Base-by-base conservation (phyloP, 2,888 invertebrate species). In the Hydraecia micacea region DNA sequence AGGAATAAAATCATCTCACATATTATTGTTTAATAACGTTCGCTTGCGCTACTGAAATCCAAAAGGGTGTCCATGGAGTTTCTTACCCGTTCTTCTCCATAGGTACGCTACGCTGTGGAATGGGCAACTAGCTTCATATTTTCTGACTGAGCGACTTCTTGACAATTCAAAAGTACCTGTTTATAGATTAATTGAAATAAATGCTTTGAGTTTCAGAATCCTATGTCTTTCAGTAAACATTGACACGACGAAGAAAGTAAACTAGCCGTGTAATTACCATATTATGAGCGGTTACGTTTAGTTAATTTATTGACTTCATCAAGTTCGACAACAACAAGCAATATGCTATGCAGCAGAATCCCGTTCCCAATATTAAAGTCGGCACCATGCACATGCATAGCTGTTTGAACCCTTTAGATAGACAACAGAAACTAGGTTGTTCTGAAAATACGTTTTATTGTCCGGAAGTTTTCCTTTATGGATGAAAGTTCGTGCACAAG, bases 401-500 rank as follows among this genome's bases (percentile, higher is more conserved):
- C n/a, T 66, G 52, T 52, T 60, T 66, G n/a, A 60, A 81, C 60
- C 55, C 39, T 65, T 67, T 21, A 58, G 73, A 60, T 36, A 66
- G 63, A 73, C 63, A 65, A 52, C 76, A 72, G 73, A 78, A 82
- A 78, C 83, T 86, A 66, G 84, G 86, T 72, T 82, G 60, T 76
- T 72, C 65, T 78, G 83, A 83, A 82, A 82, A 78, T 73, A 82
- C 52, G 46, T 74, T 83, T 79, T 60, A 79, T 39, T 72, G 46
- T 68, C 70, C 73, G 70, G 80, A 83, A 79, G 76, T 74, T 79
- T 79, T 77, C 55, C 67, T 75, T 69, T 70, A 74, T 83, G 86
- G 67, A 68, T 77, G 62, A 72, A 63, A 82, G 87, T 88, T 89
- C 89, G 90, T 91, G 91, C 88, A 84, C 88, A 91, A 91, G 90